Base-by-base conservation (phyloP, 2,113 vertebrate genomes). In the Lamprotornis superbus region DNA sequence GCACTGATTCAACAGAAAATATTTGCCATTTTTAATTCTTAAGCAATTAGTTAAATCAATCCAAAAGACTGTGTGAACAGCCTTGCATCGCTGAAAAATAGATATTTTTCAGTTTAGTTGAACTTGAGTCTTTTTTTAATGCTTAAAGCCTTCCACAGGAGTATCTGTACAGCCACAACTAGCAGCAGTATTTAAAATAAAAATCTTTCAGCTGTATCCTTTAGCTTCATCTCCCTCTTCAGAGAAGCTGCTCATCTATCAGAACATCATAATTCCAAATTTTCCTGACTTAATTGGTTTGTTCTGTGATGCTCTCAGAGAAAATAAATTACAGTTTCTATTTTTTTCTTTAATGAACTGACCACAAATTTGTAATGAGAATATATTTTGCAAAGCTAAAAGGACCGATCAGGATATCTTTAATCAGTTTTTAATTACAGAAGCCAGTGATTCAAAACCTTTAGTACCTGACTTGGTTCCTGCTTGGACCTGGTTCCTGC, bases 371-470 rank as follows among this genome's bases (percentile, higher is more conserved):
- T 47, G 53, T 67, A 96, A 97, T 76, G 80, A 94, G 83, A 92
- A 64, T 95, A 76, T 91, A 49, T 94, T 95, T 68, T 73, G 83
- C 76, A 75, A 64, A 84, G 89, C 82, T 87, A 84, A 73, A 56
- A 87, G 91, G 57, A 71, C 5, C 37, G 65, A 75, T 84, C 81
- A 5, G 24, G 83, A 15, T 92, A 91, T 89, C 81, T 94, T 82
- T 69, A 87, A 94, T 94, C 77, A 75, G 86, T 82, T 95, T 94
- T 94, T 95, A 97, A 94, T 97, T 97, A 91, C 77, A 63, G 80
- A 78, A 81, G 9, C 15, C 81, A 83, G 89, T 85, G 95, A 92
- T 33, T 95, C 90, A 95, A 91, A 93, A 75, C 87, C 31, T 25
- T 84, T 23, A 28, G 44, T 78, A 91, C 91, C 93, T 94, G 91